Conservation (phyloP, 2,888 invertebrate genomes). For the Heliconius ismenius region DNA sequence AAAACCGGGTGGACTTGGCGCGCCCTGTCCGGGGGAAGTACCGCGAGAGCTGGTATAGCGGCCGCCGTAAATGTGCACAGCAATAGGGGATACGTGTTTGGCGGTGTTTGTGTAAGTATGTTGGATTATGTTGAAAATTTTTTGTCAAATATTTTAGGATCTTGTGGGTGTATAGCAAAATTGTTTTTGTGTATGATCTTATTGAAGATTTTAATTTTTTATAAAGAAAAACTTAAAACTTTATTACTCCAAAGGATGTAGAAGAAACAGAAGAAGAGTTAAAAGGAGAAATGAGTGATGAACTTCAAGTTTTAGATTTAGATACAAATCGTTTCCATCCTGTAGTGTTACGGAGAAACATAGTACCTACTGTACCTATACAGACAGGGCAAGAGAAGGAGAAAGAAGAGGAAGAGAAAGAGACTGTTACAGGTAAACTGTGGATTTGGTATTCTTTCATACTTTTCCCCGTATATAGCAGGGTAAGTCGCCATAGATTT, state of each 20-base stretch:
- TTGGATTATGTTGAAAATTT: not conserved
- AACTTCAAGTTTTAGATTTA: conserved; percentile 88
- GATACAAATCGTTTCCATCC: conserved; percentile 88
- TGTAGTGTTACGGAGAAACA: conserved; percentile 66
- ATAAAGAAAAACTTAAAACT: not conserved
- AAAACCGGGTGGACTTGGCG: conserved; percentile 70
- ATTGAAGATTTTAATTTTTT: too few relatives aligned
- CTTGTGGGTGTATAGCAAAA: not conserved
- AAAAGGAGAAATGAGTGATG: conserved; percentile 90
- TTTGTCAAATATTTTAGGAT: not conserved
- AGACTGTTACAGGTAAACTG: conserved; percentile 54
- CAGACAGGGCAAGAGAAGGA: conserved; percentile 42
- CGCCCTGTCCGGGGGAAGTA: conserved; percentile 49
- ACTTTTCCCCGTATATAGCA: not conserved
- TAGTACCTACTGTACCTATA: conserved; percentile 38
- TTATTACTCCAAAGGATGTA: conserved; percentile 79
- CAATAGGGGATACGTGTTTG: conserved; percentile 89
- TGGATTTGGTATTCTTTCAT: not conserved
- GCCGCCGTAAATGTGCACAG: conserved; percentile 82
- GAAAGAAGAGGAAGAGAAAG: conserved; percentile 52
- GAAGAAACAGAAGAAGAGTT: conserved; percentile 92
- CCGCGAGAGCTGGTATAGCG: conserved; percentile 88
- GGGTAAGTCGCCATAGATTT: not conserved
- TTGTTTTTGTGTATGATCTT: not conserved
- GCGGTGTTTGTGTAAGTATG: conserved; percentile 85